phyloP scores from a whole-genome alignment of 2,888 invertebrate genomes.

The Aromia moschata region DNA sequence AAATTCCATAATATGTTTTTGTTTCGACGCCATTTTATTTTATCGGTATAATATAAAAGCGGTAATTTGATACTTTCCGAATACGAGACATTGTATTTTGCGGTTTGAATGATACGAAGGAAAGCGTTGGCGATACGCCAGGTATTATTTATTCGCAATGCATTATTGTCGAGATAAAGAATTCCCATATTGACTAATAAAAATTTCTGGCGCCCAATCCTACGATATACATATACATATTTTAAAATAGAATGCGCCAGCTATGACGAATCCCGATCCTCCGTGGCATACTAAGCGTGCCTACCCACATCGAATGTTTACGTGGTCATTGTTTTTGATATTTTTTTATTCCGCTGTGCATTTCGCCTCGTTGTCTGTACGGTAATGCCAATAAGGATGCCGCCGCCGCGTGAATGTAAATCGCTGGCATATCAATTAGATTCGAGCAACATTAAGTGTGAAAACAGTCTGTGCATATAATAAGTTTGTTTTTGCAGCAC shows the following conservation, averaged over 20 bases:
- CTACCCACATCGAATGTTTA: slow-evolving; percentile 14
- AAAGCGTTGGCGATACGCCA: slow-evolving; percentile 22
- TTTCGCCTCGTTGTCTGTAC: slow-evolving; percentile 19
- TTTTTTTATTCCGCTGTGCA: slow-evolving; percentile 11
- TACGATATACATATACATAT: no score
- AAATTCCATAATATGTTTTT: no score
- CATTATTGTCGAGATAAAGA: slow-evolving; percentile 26
- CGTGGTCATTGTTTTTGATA: slow-evolving; percentile 11
- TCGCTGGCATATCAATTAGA: no score
- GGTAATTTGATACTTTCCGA: no score
- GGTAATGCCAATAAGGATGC: no score
- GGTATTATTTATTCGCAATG: slow-evolving; percentile 20
- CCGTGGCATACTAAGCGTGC: slow-evolving; percentile 6
- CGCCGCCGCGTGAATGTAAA: slow-evolving; percentile 4
- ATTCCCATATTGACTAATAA: slow-evolving; percentile 27
- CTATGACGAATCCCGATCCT: slow-evolving; percentile 11
- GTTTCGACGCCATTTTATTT: no score
- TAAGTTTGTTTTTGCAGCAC: no score
- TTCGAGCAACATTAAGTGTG: no score
- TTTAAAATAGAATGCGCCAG: slow-evolving; percentile 24
- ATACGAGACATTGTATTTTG: no score
- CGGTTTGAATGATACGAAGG: no score
- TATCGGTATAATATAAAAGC: no score
- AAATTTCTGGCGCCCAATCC: slow-evolving; percentile 29
- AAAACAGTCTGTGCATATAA: no score